Evolutionary conservation across 2,113 vertebrate genomes (phyloP).

Genomic region (Bombycilla garrulus): DNA sequence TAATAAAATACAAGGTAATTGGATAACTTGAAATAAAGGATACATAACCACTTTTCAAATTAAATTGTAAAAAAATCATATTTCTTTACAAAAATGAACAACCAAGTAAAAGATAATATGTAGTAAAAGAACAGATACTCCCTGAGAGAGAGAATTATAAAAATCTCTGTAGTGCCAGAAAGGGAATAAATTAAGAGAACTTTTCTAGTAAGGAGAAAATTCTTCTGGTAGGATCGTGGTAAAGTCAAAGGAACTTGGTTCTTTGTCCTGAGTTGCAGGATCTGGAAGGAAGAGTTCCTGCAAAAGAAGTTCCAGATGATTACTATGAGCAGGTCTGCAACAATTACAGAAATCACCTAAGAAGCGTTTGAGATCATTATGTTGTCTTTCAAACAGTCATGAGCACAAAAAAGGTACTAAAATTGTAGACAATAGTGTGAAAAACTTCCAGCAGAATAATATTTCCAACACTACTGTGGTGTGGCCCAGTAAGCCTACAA

Average conservation of each 20-base stretch:
- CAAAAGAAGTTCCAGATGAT: slow-evolving; percentile 10
- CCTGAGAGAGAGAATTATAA: background rate
- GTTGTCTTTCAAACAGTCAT: slow-evolving; percentile 23
- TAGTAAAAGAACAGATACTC: background rate
- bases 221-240: background rate
- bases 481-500: background rate
- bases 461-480: background rate
- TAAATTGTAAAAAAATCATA: background rate
- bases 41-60: background rate
- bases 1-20: background rate
- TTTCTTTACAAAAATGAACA: background rate
- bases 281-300: background rate
- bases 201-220: background rate
- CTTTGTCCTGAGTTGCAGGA: background rate
- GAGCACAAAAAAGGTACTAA: background rate
- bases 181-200: slow-evolving; percentile 34
- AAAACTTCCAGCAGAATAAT: background rate
- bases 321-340: background rate
- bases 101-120: background rate
- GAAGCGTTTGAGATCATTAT: slow-evolving; percentile 26
- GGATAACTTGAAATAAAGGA: background rate
- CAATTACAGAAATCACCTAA: slow-evolving; percentile 21
- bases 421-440: background rate
- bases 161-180: background rate
- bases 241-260: background rate